A percentile compares a stretch with the other conserved stretches of the same genome.
Conservation (phyloP, 2,113 vertebrate species). For the Microcebus murinus region DNA sequence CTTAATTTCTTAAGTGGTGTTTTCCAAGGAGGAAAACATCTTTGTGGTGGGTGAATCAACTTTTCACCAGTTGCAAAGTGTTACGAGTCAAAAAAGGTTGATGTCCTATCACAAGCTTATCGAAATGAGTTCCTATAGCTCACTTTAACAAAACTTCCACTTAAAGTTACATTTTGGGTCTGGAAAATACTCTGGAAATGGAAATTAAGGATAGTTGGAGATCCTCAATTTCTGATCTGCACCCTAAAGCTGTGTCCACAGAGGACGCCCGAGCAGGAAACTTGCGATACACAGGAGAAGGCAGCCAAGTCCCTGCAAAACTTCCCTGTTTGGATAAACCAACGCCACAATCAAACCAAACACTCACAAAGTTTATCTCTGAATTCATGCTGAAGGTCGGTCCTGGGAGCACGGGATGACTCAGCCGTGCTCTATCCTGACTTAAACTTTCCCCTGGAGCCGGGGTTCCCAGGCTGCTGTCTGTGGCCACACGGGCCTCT, state of each 20-base stretch:
- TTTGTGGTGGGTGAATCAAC: conserved; percentile 1
- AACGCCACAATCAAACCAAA: conserved; percentile 25
- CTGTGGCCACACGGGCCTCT: not conserved
- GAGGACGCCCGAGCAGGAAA: not conserved
- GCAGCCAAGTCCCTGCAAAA: not conserved
- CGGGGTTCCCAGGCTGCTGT: not conserved
- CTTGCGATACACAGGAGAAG: not conserved
- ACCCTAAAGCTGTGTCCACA: not conserved
- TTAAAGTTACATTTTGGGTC: not conserved
- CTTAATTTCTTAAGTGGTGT: not conserved
- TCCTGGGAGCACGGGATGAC: not conserved
- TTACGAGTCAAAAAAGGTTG: not conserved
- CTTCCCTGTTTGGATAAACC: conserved; percentile 57
- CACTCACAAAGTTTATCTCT: conserved; percentile 52
- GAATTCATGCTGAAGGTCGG: not conserved
- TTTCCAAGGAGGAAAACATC: conserved; percentile 49
- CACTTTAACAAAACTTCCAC: not conserved
- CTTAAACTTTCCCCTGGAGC: not conserved
- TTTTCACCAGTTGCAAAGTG: not conserved
- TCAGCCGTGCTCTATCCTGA: not conserved
- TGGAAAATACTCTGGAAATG: not conserved
- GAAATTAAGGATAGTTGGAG: fast-evolving
- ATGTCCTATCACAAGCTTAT: not conserved
- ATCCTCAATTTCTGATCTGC: fast-evolving
- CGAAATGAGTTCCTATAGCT: not conserved